phyloP scores from a whole-genome alignment of 2,113 vertebrate genomes.

The Montifringilla adamsi region DNA sequence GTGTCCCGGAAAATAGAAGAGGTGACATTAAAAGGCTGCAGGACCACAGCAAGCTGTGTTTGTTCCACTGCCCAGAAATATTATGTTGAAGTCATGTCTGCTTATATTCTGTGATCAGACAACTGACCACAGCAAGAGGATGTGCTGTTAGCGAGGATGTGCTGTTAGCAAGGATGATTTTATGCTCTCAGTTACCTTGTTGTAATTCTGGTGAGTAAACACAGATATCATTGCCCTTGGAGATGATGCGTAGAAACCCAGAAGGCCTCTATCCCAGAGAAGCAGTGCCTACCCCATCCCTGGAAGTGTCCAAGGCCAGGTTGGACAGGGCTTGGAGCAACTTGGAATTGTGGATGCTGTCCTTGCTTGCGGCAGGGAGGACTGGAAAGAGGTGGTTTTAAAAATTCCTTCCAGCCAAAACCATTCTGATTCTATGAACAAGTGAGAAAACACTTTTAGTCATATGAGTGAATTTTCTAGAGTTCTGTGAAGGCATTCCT shows the following conservation, averaged over 20 bases:
- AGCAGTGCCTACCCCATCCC: background rate
- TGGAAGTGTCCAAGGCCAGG: background rate
- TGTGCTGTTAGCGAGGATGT: background rate
- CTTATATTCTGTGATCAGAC: background rate
- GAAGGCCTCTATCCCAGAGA: background rate
- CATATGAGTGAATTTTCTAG: background rate
- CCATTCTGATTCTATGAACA: background rate
- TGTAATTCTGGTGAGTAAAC: background rate
- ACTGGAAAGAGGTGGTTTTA: rapidly evolving
- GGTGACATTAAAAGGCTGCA: background rate
- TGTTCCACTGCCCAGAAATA: background rate
- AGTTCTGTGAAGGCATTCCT: background rate
- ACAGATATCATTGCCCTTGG: background rate
- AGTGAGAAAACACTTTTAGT: background rate
- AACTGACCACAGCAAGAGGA: background rate
- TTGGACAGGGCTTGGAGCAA: rapidly evolving
- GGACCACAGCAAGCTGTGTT: background rate
- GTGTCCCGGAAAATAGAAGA: background rate
- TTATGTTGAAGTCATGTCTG: background rate
- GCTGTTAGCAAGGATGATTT: background rate
- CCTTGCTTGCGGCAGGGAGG: background rate
- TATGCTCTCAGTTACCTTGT: background rate
- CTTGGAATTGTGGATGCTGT: background rate
- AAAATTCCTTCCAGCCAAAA: background rate
- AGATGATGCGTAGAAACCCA: background rate